phyloP scores from a whole-genome alignment of 2,113 vertebrate genomes.

The Triplophysa dalaica region DNA sequence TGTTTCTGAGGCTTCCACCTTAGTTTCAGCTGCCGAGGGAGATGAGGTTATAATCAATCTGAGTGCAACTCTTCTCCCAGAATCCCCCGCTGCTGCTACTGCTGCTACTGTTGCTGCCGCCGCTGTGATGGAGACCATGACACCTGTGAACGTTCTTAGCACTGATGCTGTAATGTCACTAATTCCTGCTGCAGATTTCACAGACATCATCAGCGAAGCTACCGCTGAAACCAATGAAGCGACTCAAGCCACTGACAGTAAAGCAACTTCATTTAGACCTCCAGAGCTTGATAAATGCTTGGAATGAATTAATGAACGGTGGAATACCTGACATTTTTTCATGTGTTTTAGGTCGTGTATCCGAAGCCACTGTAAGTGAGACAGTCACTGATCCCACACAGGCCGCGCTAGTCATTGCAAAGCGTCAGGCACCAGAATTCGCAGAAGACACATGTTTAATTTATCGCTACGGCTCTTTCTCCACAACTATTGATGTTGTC shows the following conservation, averaged over 20 bases:
- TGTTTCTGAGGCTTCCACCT: slow-evolving; percentile 54
- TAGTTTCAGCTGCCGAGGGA: slow-evolving; percentile 60
- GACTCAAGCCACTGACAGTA: slow-evolving; percentile 70
- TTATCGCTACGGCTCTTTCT: slow-evolving; percentile 88
- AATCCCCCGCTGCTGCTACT: slow-evolving; percentile 47
- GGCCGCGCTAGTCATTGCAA: slow-evolving; percentile 75
- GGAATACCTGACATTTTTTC: not conserved
- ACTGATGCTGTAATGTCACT: slow-evolving; percentile 66
- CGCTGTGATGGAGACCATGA: slow-evolving; percentile 56
- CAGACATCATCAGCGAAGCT: slow-evolving; percentile 67
- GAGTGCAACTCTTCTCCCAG: slow-evolving; percentile 41
- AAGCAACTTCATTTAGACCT: not conserved
- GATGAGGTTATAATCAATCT: slow-evolving; percentile 51
- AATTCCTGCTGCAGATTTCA: slow-evolving; percentile 64
- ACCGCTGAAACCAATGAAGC: slow-evolving; percentile 72
- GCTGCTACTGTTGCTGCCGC: slow-evolving; percentile 48
- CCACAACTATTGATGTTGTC: slow-evolving; percentile 79
- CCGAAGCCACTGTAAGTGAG: slow-evolving; percentile 38
- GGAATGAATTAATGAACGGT: not conserved
- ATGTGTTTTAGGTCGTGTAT: slow-evolving; percentile 18
- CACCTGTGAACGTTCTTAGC: slow-evolving; percentile 55
- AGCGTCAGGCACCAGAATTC: slow-evolving; percentile 79
- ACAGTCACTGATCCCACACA: slow-evolving; percentile 58
- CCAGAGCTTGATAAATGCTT: not conserved
- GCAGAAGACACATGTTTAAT: slow-evolving; percentile 73